phyloP scores from a whole-genome alignment of 2,888 invertebrate species.

The Catocala sponsa region DNA sequence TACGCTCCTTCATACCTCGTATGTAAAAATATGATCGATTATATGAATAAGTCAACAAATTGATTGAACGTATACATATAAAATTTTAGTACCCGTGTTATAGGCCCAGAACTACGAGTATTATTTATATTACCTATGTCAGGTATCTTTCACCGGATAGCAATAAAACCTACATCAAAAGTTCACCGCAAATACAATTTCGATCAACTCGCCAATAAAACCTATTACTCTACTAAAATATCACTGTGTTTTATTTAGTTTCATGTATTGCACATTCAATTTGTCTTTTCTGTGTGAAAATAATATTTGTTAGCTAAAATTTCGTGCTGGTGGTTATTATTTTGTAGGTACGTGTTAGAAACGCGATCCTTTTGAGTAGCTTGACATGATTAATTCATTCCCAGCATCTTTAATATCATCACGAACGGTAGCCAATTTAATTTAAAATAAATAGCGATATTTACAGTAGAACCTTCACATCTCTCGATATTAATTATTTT shows the following conservation, averaged over 20 bases:
- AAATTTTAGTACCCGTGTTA: no score
- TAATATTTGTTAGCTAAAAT: conserved; percentile 9
- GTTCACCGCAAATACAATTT: neutral
- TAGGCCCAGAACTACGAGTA: no score
- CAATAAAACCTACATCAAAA: conserved; percentile 2
- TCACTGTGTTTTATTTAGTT: neutral
- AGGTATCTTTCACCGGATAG: neutral
- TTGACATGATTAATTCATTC: conserved; percentile 50
- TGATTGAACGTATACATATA: no score
- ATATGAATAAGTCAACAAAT: no score
- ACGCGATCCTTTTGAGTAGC: conserved; percentile 33
- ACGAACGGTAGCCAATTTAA: conserved; percentile 47
- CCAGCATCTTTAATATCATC: conserved; percentile 40
- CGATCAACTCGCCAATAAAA: conserved; percentile 4
- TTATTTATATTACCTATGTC: neutral
- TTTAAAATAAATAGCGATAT: conserved; percentile 49
- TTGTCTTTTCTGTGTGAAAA: conserved; percentile 2
- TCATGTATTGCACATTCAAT: neutral
- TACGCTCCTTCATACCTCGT: no score
- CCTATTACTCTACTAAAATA: neutral
- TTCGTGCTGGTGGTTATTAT: conserved; percentile 9
- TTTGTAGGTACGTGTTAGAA: conserved; percentile 3
- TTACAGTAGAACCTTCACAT: conserved; percentile 38
- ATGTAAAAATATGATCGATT: no score
- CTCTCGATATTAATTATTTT: conserved; percentile 42